Percentiles rank a stretch among this genome's conserved stretches.
Evolutionary conservation across 1,140 invertebrate genomes (phyloP).

Genomic region (Brachionus angularis): DNA sequence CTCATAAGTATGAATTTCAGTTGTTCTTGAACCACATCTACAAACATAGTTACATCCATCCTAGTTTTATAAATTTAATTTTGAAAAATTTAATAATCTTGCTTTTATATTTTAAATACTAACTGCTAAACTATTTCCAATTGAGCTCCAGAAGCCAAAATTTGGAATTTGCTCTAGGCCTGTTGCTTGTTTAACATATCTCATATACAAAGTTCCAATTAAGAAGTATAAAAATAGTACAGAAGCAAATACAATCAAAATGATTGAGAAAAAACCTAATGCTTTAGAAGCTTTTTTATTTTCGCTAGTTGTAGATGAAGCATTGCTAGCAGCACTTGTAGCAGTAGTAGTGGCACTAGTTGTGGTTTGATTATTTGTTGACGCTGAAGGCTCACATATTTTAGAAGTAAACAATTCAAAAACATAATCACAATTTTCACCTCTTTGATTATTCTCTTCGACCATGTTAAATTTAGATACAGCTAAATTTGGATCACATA

Average conservation of each 20-base stretch:
- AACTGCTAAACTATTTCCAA: conserved; percentile 12
- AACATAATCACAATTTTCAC: conserved; percentile 17
- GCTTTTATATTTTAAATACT: no score
- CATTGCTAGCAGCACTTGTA: neutral
- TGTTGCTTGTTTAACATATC: conserved; percentile 23
- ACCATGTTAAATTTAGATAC: neutral
- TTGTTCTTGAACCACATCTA: conserved; percentile 3
- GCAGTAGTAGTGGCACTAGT: neutral
- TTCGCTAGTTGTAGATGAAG: neutral
- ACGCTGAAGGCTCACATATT: neutral
- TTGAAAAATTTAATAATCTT: neutral
- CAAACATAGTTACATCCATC: conserved; percentile 7
- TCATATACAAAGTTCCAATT: conserved; percentile 31
- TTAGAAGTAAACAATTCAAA: neutral
- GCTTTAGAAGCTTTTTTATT: neutral
- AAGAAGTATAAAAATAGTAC: conserved; percentile 15
- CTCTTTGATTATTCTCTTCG: conserved; percentile 20
- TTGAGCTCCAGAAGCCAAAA: conserved; percentile 27
- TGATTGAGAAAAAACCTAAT: neutral
- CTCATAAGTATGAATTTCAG: conserved; percentile 39
- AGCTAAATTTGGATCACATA: neutral
- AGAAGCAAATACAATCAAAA: neutral
- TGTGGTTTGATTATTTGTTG: neutral
- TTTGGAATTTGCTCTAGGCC: conserved; percentile 42
- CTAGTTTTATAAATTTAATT: neutral